Percentiles rank a stretch among this genome's conserved stretches.
phyloP scores from a whole-genome alignment of 2,113 vertebrate species.

The Dicerorhinus sumatrensis region DNA sequence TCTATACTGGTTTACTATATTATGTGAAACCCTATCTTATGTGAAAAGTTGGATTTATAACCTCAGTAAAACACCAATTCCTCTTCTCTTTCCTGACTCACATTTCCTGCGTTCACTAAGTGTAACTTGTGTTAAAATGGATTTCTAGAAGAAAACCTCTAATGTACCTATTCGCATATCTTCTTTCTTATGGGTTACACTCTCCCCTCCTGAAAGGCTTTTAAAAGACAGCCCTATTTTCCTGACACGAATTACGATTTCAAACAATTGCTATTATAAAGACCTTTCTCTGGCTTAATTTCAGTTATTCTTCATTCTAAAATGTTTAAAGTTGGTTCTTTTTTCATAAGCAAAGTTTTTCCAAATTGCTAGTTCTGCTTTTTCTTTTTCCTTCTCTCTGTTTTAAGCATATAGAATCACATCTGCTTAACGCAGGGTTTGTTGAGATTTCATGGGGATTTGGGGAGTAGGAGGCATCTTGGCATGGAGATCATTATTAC shows the following conservation, averaged over 20 bases:
- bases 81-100: not conserved
- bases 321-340: not conserved
- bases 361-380: not conserved
- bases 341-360: not conserved
- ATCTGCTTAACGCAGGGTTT: constrained; percentile 12
- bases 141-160: not conserved
- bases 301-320: constrained; percentile 19
- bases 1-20: not conserved
- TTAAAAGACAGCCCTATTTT: not conserved
- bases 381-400: not conserved
- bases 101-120: not conserved
- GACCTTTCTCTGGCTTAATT: not conserved
- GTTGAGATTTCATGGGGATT: constrained; percentile 58
- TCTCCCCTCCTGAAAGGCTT: not conserved
- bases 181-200: not conserved
- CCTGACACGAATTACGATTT: not conserved
- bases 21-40: not conserved
- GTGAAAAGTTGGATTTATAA: not conserved
- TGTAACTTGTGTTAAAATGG: not conserved
- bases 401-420: constrained; percentile 39
- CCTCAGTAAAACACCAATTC: not conserved
- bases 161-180: not conserved
- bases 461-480: constrained; percentile 51
- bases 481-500: constrained; percentile 20
- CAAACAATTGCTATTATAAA: not conserved